Evolutionary conservation across 2,888 invertebrate genomes (phyloP), one percentile per base, ranked within the genome.

Genomic region (Apomyelois bistriatella): DNA sequence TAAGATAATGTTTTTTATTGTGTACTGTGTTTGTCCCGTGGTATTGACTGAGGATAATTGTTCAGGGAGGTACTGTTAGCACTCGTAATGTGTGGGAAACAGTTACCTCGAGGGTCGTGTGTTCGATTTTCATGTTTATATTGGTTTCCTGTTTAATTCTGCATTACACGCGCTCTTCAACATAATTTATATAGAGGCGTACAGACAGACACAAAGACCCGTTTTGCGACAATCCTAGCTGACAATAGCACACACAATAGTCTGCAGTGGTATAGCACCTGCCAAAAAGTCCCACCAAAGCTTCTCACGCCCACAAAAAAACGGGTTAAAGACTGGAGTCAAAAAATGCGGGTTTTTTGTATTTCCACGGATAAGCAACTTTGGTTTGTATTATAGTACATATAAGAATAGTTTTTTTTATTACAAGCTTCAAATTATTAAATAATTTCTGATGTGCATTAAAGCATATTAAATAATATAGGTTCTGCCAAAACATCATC

Each of bases 291-390:
- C 83, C 72, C 82, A 82, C 70, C 62, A 62, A 57, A 58, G 50
- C 60, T 75, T 78, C 79, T 75, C 80, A 82, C 85, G 82, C 85
- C 85, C 65, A 76, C 82, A 85, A 87, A 87, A n/a, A 85, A 87
- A 83, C 76, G 85, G 81, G 83, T 85, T 87, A 80, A 55, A 66
- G 56, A 60, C 54, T 48, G 41, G 61, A 66, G 55, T 58, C 56
- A 70, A 76, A 73, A 73, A 72, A 65, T 49, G 32, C 52, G 50
- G 48, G 53, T 28, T 65, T 71, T 67, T 72, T 52, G 37, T 30
- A 17, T 8, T 49, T 54, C 50, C 48, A 47, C 36, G 48, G 9
- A 30, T 38, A 13, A 30, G 54, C 52, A 52, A 32, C 41, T 46
- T 38, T 52, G 48, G 48, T 53, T 38, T 30, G 48, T 32, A 7